These are phyloP conservation scores for Heptranchias perlo DNA, from an alignment of 2,113 vertebrate genomes.

Conservation along the genomic window DNA sequence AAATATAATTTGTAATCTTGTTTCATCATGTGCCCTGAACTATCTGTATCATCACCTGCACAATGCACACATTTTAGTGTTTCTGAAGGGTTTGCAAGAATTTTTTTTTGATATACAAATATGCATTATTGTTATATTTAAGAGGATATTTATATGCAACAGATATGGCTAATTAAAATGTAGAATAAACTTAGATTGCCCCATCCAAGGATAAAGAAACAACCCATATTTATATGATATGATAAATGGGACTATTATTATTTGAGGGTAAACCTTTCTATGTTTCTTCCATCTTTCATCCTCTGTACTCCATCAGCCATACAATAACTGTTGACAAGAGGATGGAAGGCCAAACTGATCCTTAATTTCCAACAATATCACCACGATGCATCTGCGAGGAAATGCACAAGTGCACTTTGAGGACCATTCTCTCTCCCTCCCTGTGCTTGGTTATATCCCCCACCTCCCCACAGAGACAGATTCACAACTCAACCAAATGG, in stretches of 20 bases:
- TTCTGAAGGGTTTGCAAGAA: too few species aligned
- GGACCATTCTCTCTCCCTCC: neutral
- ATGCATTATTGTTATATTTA: too few species aligned
- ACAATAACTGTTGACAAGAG: neutral
- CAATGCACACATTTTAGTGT: too few species aligned
- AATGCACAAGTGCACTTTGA: neutral
- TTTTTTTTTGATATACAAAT: too few species aligned
- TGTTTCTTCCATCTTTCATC: neutral
- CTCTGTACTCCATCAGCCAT: neutral
- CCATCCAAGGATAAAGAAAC: neutral
- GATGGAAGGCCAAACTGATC: neutral
- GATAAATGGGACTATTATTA: neutral
- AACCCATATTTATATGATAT: neutral
- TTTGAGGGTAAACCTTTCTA: neutral
- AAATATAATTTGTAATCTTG: neutral
- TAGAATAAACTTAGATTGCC: neutral
- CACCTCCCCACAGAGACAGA: neutral
- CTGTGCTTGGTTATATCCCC: neutral
- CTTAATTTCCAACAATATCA: neutral
- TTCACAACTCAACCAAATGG: neutral
- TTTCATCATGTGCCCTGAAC: neutral
- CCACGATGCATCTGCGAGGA: neutral
- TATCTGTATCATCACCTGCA: neutral
- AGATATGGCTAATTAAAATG: neutral
- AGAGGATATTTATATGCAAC: neutral